Base-by-base conservation (phyloP, 1,140 invertebrate genomes). In the Platorchestia sp. region DNA sequence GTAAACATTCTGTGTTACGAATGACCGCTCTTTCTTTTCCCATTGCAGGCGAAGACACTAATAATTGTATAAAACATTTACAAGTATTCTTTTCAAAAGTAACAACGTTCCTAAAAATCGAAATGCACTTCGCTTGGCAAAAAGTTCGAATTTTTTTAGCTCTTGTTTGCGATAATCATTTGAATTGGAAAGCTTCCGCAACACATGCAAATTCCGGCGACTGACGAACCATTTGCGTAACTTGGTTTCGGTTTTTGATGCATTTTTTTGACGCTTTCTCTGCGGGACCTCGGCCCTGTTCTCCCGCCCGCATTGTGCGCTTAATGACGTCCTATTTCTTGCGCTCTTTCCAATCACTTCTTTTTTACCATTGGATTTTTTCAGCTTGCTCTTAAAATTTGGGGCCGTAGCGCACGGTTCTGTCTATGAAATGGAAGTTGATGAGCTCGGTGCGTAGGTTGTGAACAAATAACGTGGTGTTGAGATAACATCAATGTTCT, bases 151-250 rank as follows among this genome's bases (percentile, higher is more conserved):
- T 14, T 44, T 42, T 42, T 42, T 36, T 6, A 93, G 44, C 44
- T 45, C 44, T 93, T 93, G 91, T 93, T 93, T 93, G 91, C 45
- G 91, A 93, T 47, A 93, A 93, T 93, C 43, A 93, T 93, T 93
- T 45, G 91, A 93, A 93, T 93, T 93, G 43, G 43, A 93, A 42
- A 45, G 91, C 91, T 93, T 93, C 91, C 91, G 91, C 91, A 93
- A 93, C 91, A 93, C 91, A 93, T 93, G 91, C 91, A 93, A 93
- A 93, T 93, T 45, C 91, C 91, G 0, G 43, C 43, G 44, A 93
- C 44, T 40, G 45, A 45, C 91, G 45, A 45, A 93, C 40, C 91
- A 93, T 42, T 93, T 93, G 91, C 91, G 91, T 93, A 93, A 93
- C 91, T 93, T 45, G 19, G 45, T 93, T 93, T 47, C 19, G 91